These are phyloP conservation scores for Cherax destructor DNA, from an alignment of 1,140 invertebrate species.

Conservation along the genomic window DNA sequence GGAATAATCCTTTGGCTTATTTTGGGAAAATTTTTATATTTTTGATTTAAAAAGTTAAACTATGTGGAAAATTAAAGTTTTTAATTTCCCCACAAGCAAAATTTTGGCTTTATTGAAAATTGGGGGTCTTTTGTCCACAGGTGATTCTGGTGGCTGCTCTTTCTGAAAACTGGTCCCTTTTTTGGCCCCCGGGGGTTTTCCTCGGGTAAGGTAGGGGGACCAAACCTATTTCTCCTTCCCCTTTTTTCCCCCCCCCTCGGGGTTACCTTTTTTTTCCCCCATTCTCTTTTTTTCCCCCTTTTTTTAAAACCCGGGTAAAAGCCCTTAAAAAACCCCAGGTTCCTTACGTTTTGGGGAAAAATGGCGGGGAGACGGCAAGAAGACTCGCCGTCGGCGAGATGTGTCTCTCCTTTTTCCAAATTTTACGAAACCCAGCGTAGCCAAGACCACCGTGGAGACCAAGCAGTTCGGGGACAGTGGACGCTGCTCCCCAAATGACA, in stretches of 20 bases:
- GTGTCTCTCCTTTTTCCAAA: constrained; percentile 29
- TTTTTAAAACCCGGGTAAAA: no score
- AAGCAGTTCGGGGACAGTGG: constrained; percentile 28
- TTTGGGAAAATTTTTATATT: no score
- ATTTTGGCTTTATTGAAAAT: no score
- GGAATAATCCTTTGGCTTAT: no score
- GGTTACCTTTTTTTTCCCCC: neutral
- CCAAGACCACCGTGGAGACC: constrained; percentile 32
- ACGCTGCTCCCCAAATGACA: constrained; percentile 43
- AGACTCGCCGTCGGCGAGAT: constrained; percentile 18
- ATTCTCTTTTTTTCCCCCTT: neutral
- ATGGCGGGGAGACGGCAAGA: neutral
- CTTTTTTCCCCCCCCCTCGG: neutral
- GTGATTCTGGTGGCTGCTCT: constrained; percentile 35
- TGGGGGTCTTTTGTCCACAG: no score
- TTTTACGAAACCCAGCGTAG: constrained; percentile 14
- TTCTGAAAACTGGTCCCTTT: constrained; percentile 26
- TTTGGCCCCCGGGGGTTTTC: constrained; percentile 5
- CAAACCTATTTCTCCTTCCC: neutral
- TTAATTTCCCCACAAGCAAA: no score
- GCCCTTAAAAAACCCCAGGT: constrained; percentile 40
- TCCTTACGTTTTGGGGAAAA: constrained; percentile 1
- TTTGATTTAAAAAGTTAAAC: no score
- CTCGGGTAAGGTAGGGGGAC: neutral
- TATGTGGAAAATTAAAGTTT: no score